Evolutionary conservation across 2,113 vertebrate genomes (phyloP).

Genomic region (Xenopus tropicalis): DNA sequence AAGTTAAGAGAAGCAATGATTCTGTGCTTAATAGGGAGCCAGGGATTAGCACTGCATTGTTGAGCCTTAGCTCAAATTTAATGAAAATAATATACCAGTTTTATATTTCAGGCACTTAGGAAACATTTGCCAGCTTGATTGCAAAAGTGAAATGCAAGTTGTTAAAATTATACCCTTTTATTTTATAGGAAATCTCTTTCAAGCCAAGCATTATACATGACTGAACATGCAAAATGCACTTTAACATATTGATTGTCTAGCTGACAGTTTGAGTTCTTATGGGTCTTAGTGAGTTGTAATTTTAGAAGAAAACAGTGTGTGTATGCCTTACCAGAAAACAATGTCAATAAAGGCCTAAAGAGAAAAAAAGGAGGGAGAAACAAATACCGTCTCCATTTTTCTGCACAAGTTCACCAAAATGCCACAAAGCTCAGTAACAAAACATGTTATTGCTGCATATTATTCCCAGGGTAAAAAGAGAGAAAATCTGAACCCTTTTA

Average conservation of each 20-base stretch:
- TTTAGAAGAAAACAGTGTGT: slow-evolving; percentile 41
- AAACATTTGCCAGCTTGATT: slow-evolving; percentile 12
- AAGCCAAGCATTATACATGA: slow-evolving; percentile 41
- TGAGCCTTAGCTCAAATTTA: too few species aligned
- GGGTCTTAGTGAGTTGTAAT: slow-evolving; percentile 28
- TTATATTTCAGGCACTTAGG: slow-evolving; percentile 6
- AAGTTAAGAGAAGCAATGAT: too few species aligned
- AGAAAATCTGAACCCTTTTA: slow-evolving; percentile 52
- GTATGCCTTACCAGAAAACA: slow-evolving; percentile 27
- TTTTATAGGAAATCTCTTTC: slow-evolving; percentile 4
- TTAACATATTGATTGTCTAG: slow-evolving; percentile 8
- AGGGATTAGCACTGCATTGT: too few species aligned
- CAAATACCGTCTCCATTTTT: slow-evolving; percentile 43
- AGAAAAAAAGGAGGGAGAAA: slow-evolving; percentile 24
- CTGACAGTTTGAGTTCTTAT: slow-evolving; percentile 37
- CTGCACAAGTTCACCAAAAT: slow-evolving; percentile 41
- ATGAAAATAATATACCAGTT: slow-evolving; percentile 1
- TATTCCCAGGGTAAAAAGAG: slow-evolving; percentile 56
- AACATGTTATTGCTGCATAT: slow-evolving; percentile 55
- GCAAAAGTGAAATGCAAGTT: neutral
- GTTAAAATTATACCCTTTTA: slow-evolving; percentile 13
- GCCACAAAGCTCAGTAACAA: slow-evolving; percentile 51
- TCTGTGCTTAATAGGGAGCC: too few species aligned
- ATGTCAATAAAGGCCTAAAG: slow-evolving; percentile 33
- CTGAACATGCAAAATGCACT: slow-evolving; percentile 15